Evolutionary conservation across 2,888 invertebrate species (phyloP).

Genomic region (Xestoiulus laeticollis): DNA sequence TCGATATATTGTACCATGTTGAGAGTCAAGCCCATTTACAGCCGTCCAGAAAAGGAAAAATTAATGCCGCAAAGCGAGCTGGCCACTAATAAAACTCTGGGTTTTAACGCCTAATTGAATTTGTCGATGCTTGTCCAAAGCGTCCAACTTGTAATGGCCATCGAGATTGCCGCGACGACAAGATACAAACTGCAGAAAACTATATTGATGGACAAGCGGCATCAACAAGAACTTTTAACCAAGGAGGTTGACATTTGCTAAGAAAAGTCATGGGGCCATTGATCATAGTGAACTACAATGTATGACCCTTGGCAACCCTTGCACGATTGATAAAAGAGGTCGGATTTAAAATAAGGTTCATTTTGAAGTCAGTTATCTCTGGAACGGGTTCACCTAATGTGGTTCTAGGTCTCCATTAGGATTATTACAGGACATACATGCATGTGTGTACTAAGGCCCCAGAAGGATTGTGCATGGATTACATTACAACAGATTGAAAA

Average conservation of each 20-base stretch:
- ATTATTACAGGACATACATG: too few relatives aligned
- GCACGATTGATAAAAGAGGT: too few relatives aligned
- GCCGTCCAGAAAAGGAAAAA: background rate
- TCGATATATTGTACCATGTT: background rate
- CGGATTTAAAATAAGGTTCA: too few relatives aligned
- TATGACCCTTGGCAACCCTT: too few relatives aligned
- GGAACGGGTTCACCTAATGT: too few relatives aligned
- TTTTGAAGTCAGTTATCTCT: too few relatives aligned
- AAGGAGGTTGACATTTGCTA: background rate
- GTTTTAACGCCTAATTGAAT: conserved; percentile 37
- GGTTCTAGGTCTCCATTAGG: too few relatives aligned
- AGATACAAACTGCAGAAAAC: background rate
- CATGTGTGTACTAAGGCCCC: too few relatives aligned
- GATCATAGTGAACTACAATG: too few relatives aligned
- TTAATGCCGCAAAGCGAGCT: conserved; percentile 29
- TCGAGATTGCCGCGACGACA: background rate
- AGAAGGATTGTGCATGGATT: too few relatives aligned
- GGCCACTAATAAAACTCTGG: background rate
- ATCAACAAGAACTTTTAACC: background rate
- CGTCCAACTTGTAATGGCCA: background rate
- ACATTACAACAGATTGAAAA: too few relatives aligned
- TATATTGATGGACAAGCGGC: background rate
- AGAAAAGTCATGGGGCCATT: too few relatives aligned
- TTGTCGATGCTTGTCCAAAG: conserved; percentile 10
- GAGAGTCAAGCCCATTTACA: conserved; percentile 3